Evolutionary conservation across 2,797 vertebrate genomes (phyloP), one percentile per base, ranked within the genome.

Genomic region (Sebastes itinus): DNA sequence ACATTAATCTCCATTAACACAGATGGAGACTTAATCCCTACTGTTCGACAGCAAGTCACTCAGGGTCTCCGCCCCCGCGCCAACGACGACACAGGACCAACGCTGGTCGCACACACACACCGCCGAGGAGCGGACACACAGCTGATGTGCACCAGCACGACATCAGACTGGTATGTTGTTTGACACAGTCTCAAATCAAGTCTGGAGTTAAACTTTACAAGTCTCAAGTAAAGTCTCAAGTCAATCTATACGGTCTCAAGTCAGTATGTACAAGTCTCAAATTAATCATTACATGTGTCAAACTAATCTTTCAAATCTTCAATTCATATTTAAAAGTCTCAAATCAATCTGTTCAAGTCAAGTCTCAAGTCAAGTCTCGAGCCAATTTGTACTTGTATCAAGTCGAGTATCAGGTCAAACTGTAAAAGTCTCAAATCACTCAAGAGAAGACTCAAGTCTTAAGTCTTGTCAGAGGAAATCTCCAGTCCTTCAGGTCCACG

Each of bases 1-100:
- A 74, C 92, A 91, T 93, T 93, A 92, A 92, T 92, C 91, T 93
- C 88, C 87, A 91, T 93, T 90, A 92, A 89, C 85, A 59, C 90
- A 92, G 86, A 92, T 92, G 87, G 81, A 86, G 70, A 78, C 80
- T 77, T 94, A 93, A 94, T 94, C 93, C 87, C 54, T 25, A 1
- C 80, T 81, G 81, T 81, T 88, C 18, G 60, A 89, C 83, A 86
- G 85, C 66, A 13, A 83, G 56, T 68, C 60, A 66, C 11, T 30
- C 72, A 1, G 52, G 54, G 38, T 78, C 58, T 60, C 20, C 22
- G 30, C 54, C 84, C 54, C 84, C 12, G 60, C 1, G 1, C 72
- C 2, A 56, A 62, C 35, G 35, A 14, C 61, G 27, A 35, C 58
- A 6, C 30, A 5, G 55, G 38, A 73, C 52, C 64, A 49, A 27